These are phyloP conservation scores for Epirrhoe tristata DNA, from an alignment of 2,888 invertebrate species.

Conservation along the genomic window DNA sequence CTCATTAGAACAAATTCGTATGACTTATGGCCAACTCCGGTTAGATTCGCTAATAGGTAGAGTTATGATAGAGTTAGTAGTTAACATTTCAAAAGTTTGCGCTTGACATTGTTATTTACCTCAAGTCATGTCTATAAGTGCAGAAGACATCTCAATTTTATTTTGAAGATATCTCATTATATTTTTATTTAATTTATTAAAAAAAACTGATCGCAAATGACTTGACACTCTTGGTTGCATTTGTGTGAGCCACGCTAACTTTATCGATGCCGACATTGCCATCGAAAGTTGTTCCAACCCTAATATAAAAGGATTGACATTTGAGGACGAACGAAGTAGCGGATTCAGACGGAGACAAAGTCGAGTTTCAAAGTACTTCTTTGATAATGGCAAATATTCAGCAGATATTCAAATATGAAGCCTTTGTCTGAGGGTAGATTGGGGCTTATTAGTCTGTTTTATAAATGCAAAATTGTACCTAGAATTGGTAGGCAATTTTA, in stretches of 20 bases:
- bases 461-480: slow-evolving; percentile 3
- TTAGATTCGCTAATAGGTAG: no score
- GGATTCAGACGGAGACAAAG: slow-evolving; percentile 79
- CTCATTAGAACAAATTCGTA: not conserved
- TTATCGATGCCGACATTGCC: slow-evolving; percentile 39
- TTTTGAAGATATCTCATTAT: no score
- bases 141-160: no score
- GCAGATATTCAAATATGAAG: slow-evolving; percentile 65
- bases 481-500: not conserved
- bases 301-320: slow-evolving; percentile 83
- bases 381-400: slow-evolving; percentile 74
- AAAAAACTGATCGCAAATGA: no score
- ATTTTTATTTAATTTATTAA: no score
- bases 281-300: slow-evolving; percentile 45
- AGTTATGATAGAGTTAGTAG: no score
- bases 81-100: no score
- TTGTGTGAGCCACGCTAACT: not conserved
- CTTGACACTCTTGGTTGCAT: no score
- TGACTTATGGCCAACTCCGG: no score
- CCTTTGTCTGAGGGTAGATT: slow-evolving; percentile 49
- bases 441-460: slow-evolving; percentile 40
- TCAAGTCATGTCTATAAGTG: no score
- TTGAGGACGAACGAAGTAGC: slow-evolving; percentile 77
- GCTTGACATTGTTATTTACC: no score
- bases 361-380: slow-evolving; percentile 63